Base-by-base conservation (phyloP, 2,888 invertebrate species). In the Caenorhabditis afra region DNA sequence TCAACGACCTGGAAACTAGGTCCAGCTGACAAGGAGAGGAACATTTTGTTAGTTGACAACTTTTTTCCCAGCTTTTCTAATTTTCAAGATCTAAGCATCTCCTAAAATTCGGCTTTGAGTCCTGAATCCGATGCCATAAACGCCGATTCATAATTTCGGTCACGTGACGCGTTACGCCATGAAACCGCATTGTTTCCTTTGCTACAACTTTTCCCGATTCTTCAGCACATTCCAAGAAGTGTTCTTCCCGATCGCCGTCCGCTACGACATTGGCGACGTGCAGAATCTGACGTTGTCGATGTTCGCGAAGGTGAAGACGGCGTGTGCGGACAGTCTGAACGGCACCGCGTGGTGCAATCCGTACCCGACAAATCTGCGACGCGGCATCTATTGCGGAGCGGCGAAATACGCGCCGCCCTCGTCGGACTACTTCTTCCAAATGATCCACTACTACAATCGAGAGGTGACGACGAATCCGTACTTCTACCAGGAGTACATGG, bases 311-410 rank as follows among this genome's bases (percentile, higher is more conserved):
- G 39, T 82, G 12, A 76, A 79, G 44, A 23, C 59, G 8, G 76
- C 79, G 4, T 82, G 82, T 49, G n/a, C 37, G 3, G n/a, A 53
- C 10, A 76, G 66, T 62, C 3, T 44, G 18, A 82, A 82, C 58
- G 82, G 82, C 50, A 77, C 82, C 20, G 79, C 76, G 11, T 80
- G 79, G 76, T 82, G 82, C 58, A 82, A 80, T 49, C 79, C 82
- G 59, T 71, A 79, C 49, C 53, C 75, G 0, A 76, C 84, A 11
- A 81, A 84, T 61, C 22, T 80, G n/a, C 71, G 81, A 1, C 67
- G 41, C 55, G 84, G 82, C 3, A 64, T 81, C 18, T 84, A 84
- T 41, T 84, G 84, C 44, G 84, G 81, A 44, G 84, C 77, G 11
- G 80, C 80, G 12, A 71, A 70, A 52, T 70, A 68, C 47, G 66